Evolutionary conservation across 2,113 vertebrate species (phyloP).

Genomic region (Morone saxatilis): DNA sequence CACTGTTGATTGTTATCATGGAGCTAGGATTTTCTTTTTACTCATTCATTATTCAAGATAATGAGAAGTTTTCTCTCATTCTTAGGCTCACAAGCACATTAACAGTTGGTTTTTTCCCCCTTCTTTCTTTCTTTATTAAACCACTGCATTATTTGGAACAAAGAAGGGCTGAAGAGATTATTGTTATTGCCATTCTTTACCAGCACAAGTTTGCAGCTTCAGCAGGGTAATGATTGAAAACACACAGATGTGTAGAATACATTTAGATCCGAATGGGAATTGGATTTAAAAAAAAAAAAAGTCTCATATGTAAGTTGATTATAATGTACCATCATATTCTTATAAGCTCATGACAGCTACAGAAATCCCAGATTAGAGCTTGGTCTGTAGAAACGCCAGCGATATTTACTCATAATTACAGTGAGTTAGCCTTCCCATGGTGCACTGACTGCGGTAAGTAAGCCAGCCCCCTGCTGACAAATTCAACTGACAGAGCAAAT

Average conservation of each 20-base stretch:
- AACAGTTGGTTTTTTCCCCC: conserved; percentile 30
- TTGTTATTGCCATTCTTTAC: conserved; percentile 10
- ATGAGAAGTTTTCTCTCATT: conserved; percentile 60
- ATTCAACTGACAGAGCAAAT: conserved; percentile 74
- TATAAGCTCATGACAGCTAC: conserved; percentile 11
- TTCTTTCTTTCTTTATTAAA: conserved; percentile 48
- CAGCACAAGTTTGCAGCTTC: conserved; percentile 20
- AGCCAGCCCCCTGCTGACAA: conserved; percentile 66
- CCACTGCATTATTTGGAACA: conserved; percentile 33
- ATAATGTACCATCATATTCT: not conserved
- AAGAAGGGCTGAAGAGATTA: conserved; percentile 12
- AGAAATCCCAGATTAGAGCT: conserved; percentile 11
- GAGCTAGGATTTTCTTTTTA: conserved; percentile 51
- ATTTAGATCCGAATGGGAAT: not conserved
- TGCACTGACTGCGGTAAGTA: conserved; percentile 41
- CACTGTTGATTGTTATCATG: conserved; percentile 68
- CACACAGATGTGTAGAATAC: not conserved
- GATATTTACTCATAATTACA: conserved; percentile 63
- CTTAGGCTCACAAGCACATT: conserved; percentile 28
- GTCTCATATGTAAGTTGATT: not conserved
- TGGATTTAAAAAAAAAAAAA: conserved; percentile 1
- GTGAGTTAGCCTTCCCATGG: conserved; percentile 43
- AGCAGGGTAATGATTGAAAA: conserved; percentile 16
- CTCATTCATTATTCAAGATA: conserved; percentile 64
- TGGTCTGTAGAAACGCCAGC: conserved; percentile 1